phyloP scores from a whole-genome alignment of 2,113 vertebrate genomes.

The Planiliza haematocheilus region DNA sequence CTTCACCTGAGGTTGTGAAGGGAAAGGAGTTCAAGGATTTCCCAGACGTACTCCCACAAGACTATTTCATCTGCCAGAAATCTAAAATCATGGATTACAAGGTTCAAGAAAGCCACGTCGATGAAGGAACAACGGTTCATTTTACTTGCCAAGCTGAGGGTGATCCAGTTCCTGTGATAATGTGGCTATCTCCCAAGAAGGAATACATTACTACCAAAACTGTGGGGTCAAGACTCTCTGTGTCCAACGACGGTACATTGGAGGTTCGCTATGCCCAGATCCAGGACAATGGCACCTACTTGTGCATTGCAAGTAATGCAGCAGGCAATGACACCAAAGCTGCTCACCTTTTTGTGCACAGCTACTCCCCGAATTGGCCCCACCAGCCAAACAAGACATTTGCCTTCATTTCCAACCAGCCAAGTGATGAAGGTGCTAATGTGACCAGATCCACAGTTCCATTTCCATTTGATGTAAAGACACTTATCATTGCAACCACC shows the following conservation, averaged over 20 bases:
- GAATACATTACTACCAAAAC: constrained; percentile 96
- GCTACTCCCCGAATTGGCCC: constrained; percentile 98
- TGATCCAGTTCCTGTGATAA: constrained; percentile 91
- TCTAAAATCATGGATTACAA: constrained; percentile 94
- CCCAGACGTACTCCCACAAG: constrained; percentile 89
- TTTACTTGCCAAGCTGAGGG: constrained; percentile 94
- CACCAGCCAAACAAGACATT: constrained; percentile 98
- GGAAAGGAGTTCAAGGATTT: constrained; percentile 99
- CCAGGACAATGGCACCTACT: constrained; percentile 98
- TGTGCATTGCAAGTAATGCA: constrained; percentile 95
- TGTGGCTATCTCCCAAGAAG: constrained; percentile 96
- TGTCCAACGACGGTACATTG: constrained; percentile 92
- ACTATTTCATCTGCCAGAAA: constrained; percentile 94
- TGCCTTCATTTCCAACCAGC: constrained; percentile 98
- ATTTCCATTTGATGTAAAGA: constrained; percentile 99
- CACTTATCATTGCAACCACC: constrained; percentile 97
- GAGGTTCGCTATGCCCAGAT: constrained; percentile 98
- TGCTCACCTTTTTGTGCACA: constrained; percentile 96
- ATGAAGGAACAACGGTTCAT: constrained; percentile 95
- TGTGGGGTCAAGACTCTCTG: constrained; percentile 89
- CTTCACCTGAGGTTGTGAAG: constrained; percentile 89
- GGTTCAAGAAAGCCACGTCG: constrained; percentile 93
- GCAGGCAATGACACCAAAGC: constrained; percentile 95
- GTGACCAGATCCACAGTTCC: constrained; percentile 92
- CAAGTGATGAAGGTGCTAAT: constrained; percentile 93